Evolutionary conservation across 2,113 vertebrate species (phyloP).

Genomic region (Phyllopteryx taeniolatus): DNA sequence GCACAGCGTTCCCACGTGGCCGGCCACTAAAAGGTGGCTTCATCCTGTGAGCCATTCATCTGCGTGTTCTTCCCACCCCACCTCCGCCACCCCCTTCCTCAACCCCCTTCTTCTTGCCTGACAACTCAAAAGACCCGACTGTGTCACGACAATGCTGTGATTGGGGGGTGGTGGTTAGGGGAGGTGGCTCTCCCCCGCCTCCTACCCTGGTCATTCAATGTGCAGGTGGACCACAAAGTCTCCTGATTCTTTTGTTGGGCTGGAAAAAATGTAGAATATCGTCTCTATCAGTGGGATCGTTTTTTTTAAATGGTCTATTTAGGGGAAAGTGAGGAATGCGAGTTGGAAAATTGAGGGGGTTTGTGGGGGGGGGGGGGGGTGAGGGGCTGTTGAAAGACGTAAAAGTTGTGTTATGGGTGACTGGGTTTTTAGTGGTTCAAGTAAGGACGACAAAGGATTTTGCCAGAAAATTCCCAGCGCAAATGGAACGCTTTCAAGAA

Average conservation of each 20-base stretch:
- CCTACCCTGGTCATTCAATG: constrained; percentile 91
- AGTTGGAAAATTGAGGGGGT: constrained; percentile 15
- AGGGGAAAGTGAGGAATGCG: constrained; percentile 24
- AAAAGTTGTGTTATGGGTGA: background rate
- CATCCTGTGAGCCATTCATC: constrained; percentile 94
- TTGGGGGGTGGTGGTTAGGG: constrained; percentile 72
- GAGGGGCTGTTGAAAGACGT: background rate
- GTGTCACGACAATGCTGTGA: constrained; percentile 97
- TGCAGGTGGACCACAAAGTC: constrained; percentile 99
- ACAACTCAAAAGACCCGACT: constrained; percentile 99
- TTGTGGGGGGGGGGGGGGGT: background rate
- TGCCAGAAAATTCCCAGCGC: constrained; percentile 43
- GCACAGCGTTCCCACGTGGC: constrained; percentile 94
- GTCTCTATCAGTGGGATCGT: constrained; percentile 62
- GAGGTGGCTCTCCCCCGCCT: constrained; percentile 53
- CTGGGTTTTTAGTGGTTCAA: constrained; percentile 3
- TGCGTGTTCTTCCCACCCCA: constrained; percentile 66
- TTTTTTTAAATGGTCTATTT: constrained; percentile 75
- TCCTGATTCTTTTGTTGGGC: constrained; percentile 98
- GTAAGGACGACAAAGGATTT: constrained; percentile 43
- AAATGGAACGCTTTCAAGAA: constrained; percentile 52
- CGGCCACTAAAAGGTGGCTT: constrained; percentile 89
- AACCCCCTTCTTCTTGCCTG: constrained; percentile 83
- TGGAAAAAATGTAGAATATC: constrained; percentile 70
- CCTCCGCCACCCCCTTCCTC: too few relatives aligned